Conservation (phyloP, 2,113 vertebrate genomes). For the Rynchops niger region DNA sequence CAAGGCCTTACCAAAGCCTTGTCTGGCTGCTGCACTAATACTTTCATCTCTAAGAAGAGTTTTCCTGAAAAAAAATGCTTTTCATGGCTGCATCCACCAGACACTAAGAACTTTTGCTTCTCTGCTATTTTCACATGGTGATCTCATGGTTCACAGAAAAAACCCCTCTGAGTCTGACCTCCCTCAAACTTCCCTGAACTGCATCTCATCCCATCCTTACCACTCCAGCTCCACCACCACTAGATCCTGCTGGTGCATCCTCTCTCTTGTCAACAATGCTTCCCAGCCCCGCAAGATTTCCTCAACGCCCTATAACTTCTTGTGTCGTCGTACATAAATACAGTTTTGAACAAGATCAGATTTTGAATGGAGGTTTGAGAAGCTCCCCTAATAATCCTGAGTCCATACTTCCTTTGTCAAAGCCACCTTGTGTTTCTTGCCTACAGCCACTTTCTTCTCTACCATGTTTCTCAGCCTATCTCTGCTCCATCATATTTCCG, state of each 20-base stretch:
- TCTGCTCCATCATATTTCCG: not conserved
- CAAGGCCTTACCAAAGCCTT: not conserved
- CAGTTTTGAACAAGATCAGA: not conserved
- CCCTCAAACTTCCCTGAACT: not conserved
- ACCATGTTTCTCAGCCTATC: not conserved
- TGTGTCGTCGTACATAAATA: not conserved
- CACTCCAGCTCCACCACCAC: not conserved
- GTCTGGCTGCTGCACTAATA: not conserved
- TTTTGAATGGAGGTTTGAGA: not conserved
- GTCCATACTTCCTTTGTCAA: not conserved
- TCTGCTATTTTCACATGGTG: not conserved
- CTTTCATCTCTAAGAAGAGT: not conserved
- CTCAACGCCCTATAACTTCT: not conserved
- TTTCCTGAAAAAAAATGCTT: not conserved
- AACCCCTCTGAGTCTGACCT: accelerated
- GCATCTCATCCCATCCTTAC: not conserved
- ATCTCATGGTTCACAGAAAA: not conserved
- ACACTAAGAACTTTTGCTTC: not conserved
- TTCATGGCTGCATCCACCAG: not conserved
- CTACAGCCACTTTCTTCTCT: not conserved
- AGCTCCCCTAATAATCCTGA: not conserved
- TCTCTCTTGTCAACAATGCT: accelerated
- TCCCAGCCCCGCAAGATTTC: not conserved
- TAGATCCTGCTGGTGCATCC: not conserved
- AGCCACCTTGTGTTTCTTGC: not conserved